Evolutionary conservation across 2,888 invertebrate genomes (phyloP), one percentile per base, ranked within the genome.

Genomic region (Stenotaenia linearis): DNA sequence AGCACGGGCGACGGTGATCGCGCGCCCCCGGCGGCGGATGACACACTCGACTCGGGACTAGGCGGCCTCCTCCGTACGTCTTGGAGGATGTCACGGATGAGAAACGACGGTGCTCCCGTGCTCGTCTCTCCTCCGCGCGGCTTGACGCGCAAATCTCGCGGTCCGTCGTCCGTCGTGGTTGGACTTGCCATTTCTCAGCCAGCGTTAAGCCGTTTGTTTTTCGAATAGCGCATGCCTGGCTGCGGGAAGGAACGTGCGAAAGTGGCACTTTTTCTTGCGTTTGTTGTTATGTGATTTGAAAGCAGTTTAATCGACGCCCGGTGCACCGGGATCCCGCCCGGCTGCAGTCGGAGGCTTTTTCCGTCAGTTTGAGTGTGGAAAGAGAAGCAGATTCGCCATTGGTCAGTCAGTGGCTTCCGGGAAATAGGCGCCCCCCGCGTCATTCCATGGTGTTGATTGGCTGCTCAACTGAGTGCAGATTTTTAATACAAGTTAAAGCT

Each of bases 1-100:
- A 69, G 69, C 25, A 69, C 25, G 10, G 69, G 69, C 25, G 69
- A 69, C 69, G 69, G 69, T 12, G 69, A 69, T 23, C 69, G 69
- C 69, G 69, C 69, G 69, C 69, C 69, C 25, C 69, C 69, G 69
- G 69, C 69, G 69, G 69, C 69, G n/a, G 69, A 69, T 28, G 69
- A 69, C 69, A 69, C 69, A 28, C 69, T 69, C 28, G 69, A 69
- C 15, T 69, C 69, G 25, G 69, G 69, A 28, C 69, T 69, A 5
- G 69, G 69, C 23, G 69, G 69, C n/a, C 69, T 69, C 69, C 69
- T 23, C 69, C 69, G 69, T 69, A 69, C 69, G 28, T 69, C 69
- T 69, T 69, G 69, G 69, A 69, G 69, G 69, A 69, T 69, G 69
- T 69, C 69, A 69, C 69, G 69, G 69, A 69, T 69, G 69, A 69